A percentile compares a stretch with the other conserved stretches of the same genome.
phyloP scores from a whole-genome alignment of 2,888 invertebrate species.

The Agrochola circellaris region DNA sequence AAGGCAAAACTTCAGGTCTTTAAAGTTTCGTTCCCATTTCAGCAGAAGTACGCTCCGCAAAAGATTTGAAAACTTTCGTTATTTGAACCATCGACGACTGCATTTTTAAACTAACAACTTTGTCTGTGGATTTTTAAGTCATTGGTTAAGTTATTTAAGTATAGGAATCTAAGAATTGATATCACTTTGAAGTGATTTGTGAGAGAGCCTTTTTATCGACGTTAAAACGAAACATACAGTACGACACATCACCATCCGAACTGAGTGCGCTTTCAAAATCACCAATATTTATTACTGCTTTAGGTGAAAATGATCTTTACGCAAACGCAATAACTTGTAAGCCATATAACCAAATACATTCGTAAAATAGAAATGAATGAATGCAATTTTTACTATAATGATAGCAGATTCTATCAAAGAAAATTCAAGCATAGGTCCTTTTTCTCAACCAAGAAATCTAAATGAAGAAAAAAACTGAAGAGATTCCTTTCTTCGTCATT shows the following conservation, averaged over 20 bases:
- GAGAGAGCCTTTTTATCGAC: neutral
- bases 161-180: neutral
- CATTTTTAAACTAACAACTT: conserved; percentile 23
- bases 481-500: neutral
- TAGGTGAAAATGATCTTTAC: too few relatives aligned
- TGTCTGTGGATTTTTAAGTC: neutral
- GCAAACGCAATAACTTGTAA: too few relatives aligned
- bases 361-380: too few relatives aligned
- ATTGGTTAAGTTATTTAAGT: neutral
- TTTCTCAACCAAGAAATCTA: neutral
- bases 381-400: neutral
- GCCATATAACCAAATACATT: too few relatives aligned
- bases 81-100: conserved; percentile 1
- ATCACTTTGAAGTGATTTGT: neutral
- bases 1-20: neutral
- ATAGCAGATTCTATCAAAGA: neutral
- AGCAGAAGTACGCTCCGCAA: neutral
- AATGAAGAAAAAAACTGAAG: neutral
- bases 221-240: neutral
- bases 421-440: neutral
- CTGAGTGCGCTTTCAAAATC: too few relatives aligned
- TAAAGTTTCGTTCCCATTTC: neutral
- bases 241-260: too few relatives aligned
- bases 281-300: too few relatives aligned
- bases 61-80: conserved; percentile 15